Evolutionary conservation across 2,888 invertebrate genomes (phyloP).

Genomic region (Philonicus albiceps): DNA sequence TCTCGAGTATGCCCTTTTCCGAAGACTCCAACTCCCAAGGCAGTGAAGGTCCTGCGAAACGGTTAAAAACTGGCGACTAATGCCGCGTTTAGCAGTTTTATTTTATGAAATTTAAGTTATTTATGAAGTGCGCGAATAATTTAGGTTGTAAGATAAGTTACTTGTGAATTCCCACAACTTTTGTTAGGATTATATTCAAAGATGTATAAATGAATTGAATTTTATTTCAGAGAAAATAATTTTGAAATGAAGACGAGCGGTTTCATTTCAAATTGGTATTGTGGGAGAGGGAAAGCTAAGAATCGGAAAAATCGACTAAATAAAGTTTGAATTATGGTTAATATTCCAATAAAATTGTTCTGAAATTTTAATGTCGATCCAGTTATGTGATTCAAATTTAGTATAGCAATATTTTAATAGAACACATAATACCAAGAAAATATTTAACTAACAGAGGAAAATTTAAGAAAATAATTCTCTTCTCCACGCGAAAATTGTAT

Average conservation of each 20-base stretch:
- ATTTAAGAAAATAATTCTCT: too few relatives aligned
- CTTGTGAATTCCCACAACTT: not conserved
- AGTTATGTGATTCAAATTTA: not conserved
- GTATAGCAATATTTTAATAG: not conserved
- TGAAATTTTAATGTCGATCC: not conserved
- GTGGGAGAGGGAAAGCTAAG: not conserved
- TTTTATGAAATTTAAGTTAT: conserved; percentile 34
- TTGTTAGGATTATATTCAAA: conserved; percentile 32
- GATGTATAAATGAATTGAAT: conserved; percentile 25
- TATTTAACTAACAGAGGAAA: not conserved
- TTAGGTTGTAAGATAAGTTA: conserved; percentile 18
- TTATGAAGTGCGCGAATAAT: conserved; percentile 16
- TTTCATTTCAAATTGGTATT: not conserved
- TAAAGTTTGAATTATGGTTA: not conserved
- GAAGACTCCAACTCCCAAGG: conserved; percentile 92
- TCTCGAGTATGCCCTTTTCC: conserved; percentile 87
- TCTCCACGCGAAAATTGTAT: not conserved
- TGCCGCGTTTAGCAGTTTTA: not conserved
- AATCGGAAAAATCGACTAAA: not conserved
- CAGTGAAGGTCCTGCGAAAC: conserved; percentile 78
- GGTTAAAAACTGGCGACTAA: conserved; percentile 73
- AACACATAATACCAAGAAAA: not conserved
- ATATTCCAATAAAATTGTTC: not conserved
- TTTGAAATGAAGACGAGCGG: not conserved
- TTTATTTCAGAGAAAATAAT: conserved; percentile 13